Evolutionary conservation across 2,888 invertebrate genomes (phyloP).

Genomic region (Cordilura impudica): DNA sequence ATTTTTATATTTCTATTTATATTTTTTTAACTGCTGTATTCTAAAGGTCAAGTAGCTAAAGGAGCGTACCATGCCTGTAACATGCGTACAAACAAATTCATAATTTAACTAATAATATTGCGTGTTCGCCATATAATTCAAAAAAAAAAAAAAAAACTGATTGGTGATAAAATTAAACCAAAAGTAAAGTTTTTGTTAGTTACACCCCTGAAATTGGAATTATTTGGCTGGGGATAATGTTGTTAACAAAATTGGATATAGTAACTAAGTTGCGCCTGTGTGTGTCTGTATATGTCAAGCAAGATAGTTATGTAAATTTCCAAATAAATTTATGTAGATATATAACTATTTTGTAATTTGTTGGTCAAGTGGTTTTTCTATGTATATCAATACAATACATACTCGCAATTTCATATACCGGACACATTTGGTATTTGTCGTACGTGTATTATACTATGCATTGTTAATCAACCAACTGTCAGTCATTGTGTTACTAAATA

Average conservation of each 20-base stretch:
- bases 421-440: neutral
- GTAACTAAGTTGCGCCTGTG: no score
- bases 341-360: slow-evolving; percentile 1
- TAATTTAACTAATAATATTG: slow-evolving; percentile 18
- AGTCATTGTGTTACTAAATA: slow-evolving; percentile 25
- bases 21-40: neutral
- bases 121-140: slow-evolving; percentile 26
- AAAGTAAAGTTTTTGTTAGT: neutral
- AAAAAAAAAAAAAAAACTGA: neutral
- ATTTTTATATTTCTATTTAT: no score
- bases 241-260: neutral
- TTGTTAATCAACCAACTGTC: slow-evolving; percentile 26
- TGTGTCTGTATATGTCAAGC: neutral
- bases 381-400: slow-evolving; percentile 31
- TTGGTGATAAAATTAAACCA: slow-evolving; percentile 19
- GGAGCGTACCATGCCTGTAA: neutral
- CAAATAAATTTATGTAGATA: neutral
- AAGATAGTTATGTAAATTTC: slow-evolving; percentile 11
- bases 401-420: neutral
- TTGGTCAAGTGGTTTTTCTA: slow-evolving; percentile 27
- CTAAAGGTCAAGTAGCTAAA: slow-evolving; percentile 46
- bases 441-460: neutral
- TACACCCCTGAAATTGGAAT: neutral
- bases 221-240: neutral
- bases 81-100: neutral